Conservation (phyloP, 2,113 vertebrate genomes). For the Dromiciops gliroides region DNA sequence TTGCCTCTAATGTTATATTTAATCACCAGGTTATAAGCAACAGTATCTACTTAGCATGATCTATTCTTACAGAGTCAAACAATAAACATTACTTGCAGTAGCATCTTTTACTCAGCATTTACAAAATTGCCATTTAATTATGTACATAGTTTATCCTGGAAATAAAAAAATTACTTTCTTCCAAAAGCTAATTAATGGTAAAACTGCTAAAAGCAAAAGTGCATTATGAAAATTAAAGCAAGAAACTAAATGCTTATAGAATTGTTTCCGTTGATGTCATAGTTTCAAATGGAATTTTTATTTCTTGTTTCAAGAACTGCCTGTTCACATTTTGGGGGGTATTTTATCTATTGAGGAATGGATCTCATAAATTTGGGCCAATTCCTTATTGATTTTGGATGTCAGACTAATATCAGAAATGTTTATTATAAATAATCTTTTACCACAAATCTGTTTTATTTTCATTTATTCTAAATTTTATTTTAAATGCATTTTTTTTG, state of each 20-base stretch:
- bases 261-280: background rate
- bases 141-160: background rate
- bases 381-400: background rate
- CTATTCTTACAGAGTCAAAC: background rate
- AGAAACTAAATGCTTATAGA: background rate
- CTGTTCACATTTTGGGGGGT: background rate
- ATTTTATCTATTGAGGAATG: too few species aligned
- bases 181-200: background rate
- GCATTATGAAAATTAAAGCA: background rate
- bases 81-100: background rate
- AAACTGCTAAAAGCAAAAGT: background rate
- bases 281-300: background rate
- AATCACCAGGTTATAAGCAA: background rate
- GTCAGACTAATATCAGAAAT: background rate
- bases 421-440: background rate
- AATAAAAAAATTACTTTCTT: background rate
- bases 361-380: background rate
- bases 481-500: background rate
- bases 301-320: background rate
- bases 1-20: background rate
- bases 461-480: too few species aligned
- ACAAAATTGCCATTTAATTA: background rate
- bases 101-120: background rate
- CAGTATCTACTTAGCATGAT: background rate
- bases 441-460: background rate